Percentiles rank a stretch among this genome's conserved stretches.
phyloP scores from a whole-genome alignment of 2,113 vertebrate genomes.

The Hystrix cristata region DNA sequence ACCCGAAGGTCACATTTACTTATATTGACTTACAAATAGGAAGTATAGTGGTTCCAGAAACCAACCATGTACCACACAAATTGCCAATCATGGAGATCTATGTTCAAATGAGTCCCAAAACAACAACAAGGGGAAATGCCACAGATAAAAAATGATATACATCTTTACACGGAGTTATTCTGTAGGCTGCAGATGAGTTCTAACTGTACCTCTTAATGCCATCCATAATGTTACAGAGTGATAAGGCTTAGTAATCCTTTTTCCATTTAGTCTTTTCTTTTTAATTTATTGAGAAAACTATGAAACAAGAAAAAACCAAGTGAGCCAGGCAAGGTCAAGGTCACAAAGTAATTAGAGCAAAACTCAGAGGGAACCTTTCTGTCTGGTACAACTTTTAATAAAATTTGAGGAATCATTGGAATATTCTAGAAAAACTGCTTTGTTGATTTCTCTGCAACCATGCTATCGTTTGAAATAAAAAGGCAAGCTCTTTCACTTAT shows the following conservation, averaged over 20 bases:
- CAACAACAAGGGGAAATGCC: constrained; percentile 15
- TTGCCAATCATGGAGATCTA: constrained; percentile 65
- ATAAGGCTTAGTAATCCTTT: constrained; percentile 80
- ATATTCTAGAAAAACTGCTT: background rate
- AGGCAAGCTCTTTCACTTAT: background rate
- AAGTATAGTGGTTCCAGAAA: constrained; percentile 50
- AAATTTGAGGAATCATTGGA: constrained; percentile 9
- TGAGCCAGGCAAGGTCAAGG: constrained; percentile 76
- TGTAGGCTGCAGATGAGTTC: constrained; percentile 29
- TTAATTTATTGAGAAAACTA: constrained; percentile 78
- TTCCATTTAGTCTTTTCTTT: constrained; percentile 79
- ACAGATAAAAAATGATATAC: constrained; percentile 50
- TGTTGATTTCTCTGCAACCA: background rate
- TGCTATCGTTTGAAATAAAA: background rate
- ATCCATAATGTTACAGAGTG: constrained; percentile 67
- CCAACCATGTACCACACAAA: constrained; percentile 51
- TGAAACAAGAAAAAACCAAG: constrained; percentile 69
- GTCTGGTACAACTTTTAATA: background rate
- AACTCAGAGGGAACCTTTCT: constrained; percentile 11
- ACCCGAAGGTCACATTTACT: constrained; percentile 79
- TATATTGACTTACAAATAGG: constrained; percentile 80
- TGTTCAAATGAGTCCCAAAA: constrained; percentile 29
- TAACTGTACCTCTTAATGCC: constrained; percentile 70
- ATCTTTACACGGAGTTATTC: constrained; percentile 56
- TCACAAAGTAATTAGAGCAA: constrained; percentile 70